Evolutionary conservation across 2,113 vertebrate genomes (phyloP), one percentile per base, ranked within the genome.

Genomic region (Crocuta crocuta): DNA sequence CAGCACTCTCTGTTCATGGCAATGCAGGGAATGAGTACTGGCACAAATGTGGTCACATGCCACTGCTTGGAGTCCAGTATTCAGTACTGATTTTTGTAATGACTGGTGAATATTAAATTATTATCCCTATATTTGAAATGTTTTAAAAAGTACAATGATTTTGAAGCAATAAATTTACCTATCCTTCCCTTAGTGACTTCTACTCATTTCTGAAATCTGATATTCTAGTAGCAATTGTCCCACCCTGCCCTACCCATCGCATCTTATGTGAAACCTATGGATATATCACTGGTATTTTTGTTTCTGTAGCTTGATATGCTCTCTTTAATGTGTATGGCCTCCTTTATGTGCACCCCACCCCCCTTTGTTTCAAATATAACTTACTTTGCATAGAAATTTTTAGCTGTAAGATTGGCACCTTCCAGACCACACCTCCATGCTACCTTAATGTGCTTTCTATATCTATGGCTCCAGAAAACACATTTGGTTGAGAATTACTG

Each of bases 11-110:
- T 66, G 10, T 19, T 26, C 70, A 58, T 55, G 16, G 16, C 0
- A 31, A 35, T 17, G 24, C 9, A 50, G 1, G 5, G 19, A 79
- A 50, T 31, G 31, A 50, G 7, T 21, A 50, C 10, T 8, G 71
- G 10, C 2, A 6, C 7, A 13, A 6, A 21, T 71, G 2, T 7
- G 74, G 2, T 53, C 31, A 39, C 1, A 15, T 45, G 10, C 15
- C 7, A 31, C 15, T 26, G 1, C 4, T 61, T 33, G 5, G 26
- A 73, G 31, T 55, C 10, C 10, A 80, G 66, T 48, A 33, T 21
- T 92, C 33, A 53, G 43, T 48, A 39, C 16, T 85, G 24, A 43
- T 16, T 55, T 26, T 50, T 87, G 28, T 39, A 28, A 39, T 13
- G 6, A 55, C 26, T n/a, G n/a, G 28, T 55, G 1, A 76, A 78